Evolutionary conservation across 2,113 vertebrate species (phyloP).

Genomic region (Ctenomys sociabilis): DNA sequence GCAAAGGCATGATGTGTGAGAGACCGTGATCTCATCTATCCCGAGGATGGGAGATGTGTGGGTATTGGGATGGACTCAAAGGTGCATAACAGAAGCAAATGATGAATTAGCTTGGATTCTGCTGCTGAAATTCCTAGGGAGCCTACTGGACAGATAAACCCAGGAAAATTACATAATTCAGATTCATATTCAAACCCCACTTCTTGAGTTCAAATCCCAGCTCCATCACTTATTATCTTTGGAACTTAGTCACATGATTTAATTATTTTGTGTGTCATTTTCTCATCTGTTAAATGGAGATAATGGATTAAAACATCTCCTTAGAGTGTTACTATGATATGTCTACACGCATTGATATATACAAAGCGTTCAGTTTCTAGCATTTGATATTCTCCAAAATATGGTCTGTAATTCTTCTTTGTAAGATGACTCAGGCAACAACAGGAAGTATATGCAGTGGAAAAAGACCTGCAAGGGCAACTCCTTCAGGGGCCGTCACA

Average conservation of each 20-base stretch:
- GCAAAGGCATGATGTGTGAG: background rate
- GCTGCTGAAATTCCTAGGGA: background rate
- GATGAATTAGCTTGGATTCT: background rate
- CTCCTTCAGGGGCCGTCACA: background rate
- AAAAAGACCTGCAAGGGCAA: background rate
- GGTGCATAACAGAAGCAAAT: background rate
- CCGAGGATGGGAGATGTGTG: background rate
- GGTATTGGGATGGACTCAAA: background rate
- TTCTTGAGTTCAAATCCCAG: background rate
- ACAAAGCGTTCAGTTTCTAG: background rate
- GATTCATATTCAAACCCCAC: background rate
- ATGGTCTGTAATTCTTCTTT: background rate
- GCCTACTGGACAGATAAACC: background rate
- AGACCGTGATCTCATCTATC: background rate
- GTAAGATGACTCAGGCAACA: conserved; percentile 8
- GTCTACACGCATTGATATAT: background rate
- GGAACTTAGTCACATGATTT: background rate
- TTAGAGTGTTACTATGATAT: background rate
- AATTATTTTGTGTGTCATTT: conserved; percentile 10
- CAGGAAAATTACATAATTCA: background rate
- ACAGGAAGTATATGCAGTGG: background rate
- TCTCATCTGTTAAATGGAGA: background rate
- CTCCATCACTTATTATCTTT: background rate
- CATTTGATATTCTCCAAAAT: background rate
- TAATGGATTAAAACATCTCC: background rate